Conservation (phyloP, 2,113 vertebrate species). For the Phylloscopus trochiloides region DNA sequence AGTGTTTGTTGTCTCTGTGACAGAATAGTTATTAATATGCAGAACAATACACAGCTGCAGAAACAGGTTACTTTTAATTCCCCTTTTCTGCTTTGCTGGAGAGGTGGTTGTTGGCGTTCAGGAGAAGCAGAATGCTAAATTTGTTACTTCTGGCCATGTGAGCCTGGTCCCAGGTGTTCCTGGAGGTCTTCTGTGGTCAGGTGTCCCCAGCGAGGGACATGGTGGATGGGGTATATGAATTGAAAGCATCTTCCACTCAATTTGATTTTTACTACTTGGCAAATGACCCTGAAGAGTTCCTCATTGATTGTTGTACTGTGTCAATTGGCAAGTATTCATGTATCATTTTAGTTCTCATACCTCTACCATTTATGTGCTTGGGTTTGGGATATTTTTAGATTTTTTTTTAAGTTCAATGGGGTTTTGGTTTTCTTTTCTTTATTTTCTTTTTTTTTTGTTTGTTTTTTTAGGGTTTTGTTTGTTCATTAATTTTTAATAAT, state of each 20-base stretch:
- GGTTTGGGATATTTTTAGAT: not conserved
- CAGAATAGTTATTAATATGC: not conserved
- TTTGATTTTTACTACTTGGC: not conserved
- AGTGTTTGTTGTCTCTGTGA: not conserved
- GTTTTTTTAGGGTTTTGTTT: not conserved
- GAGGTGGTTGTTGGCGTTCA: not conserved
- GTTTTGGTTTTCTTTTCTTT: not conserved
- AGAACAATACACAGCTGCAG: not conserved
- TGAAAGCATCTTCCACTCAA: not conserved
- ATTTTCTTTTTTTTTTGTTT: not conserved
- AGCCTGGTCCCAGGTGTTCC: not conserved
- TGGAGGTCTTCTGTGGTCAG: not conserved
- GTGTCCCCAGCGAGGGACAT: rapidly evolving
- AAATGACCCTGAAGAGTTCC: rapidly evolving
- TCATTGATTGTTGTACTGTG: not conserved
- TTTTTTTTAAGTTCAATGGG: rapidly evolving
- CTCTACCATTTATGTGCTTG: not conserved
- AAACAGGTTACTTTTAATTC: not conserved
- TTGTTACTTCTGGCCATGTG: rapidly evolving
- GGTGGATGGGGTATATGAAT: not conserved
- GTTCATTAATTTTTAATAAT: not conserved
- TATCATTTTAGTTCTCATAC: not conserved
- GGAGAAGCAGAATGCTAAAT: not conserved
- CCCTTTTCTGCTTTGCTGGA: not conserved
- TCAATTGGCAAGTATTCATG: not conserved